Evolutionary conservation across 2,888 invertebrate species (phyloP).

Genomic region (Anthophora plumipes): DNA sequence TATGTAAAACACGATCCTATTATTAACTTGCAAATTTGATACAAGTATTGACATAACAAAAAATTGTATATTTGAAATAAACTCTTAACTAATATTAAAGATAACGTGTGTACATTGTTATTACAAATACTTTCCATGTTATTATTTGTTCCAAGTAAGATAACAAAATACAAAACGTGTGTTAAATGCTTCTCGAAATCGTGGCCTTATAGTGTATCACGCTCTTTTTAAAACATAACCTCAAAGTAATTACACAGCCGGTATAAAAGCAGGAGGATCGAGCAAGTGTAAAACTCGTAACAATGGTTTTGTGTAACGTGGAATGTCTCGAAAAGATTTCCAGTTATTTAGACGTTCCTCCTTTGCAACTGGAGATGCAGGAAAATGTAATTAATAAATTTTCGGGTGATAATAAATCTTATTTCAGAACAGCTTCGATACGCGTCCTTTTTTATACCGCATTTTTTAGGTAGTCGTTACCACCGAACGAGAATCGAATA

Average conservation of each 20-base stretch:
- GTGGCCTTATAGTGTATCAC: background rate
- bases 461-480: slow-evolving; percentile 71
- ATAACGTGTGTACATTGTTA: slow-evolving; percentile 5
- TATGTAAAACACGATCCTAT: slow-evolving; percentile 44
- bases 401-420: slow-evolving; percentile 6
- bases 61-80: slow-evolving; percentile 71
- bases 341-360: slow-evolving; percentile 76
- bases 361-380: slow-evolving; percentile 74
- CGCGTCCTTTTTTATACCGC: background rate
- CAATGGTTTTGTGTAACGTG: slow-evolving; percentile 80
- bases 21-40: slow-evolving; percentile 65
- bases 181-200: background rate
- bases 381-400: slow-evolving; percentile 75
- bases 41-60: slow-evolving; percentile 63
- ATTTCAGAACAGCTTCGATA: background rate
- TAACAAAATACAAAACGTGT: background rate
- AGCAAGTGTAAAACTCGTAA: slow-evolving; percentile 7
- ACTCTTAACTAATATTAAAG: slow-evolving; percentile 61
- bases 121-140: background rate
- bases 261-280: slow-evolving; percentile 13
- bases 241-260: slow-evolving; percentile 1
- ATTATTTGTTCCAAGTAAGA: slow-evolving; percentile 1
- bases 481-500: slow-evolving; percentile 67
- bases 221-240: slow-evolving; percentile 41
- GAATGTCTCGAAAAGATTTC: slow-evolving; percentile 80